Base-by-base conservation (phyloP, 2,113 vertebrate species). In the Phaethornis superciliosus region DNA sequence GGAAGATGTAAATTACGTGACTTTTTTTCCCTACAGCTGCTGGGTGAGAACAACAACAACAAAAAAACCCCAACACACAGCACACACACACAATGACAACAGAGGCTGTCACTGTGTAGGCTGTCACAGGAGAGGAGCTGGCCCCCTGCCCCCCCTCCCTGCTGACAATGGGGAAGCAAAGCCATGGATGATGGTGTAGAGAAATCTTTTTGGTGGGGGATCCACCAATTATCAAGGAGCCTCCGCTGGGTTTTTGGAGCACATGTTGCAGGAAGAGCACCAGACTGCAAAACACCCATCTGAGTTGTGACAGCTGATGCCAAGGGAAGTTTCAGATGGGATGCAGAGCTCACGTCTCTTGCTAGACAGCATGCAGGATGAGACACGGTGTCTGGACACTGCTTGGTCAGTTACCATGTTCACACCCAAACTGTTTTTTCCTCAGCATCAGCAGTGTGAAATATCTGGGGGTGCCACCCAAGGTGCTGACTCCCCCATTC, bases 101-200 rank as follows among this genome's bases (percentile, higher is more conserved):
- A 93, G 82, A 82, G 67, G 49, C 80, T 60, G 85, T 63, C 82
- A 76, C 46, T 95, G 89, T 95, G 80, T 12, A 0, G 54, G 54
- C 76, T 72, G 82, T 93, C 93, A 94, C 88, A 94, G 78, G 13
- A 93, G 51, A 65, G 84, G 88, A 90, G 70, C 74, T 86, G 89
- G 62, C 12, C 47, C 63, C 76, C 32, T 9, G 12, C 26, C 28
- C 60, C 51, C 80, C 49, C 58, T 47, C 19, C 72, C 84, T 15
- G 44, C 12, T 1, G 7, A 82, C 74, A 30, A 2, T 1, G 17
- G 51, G 30, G 65, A 35, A 74, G n/a, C 40, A 69, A 42, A 70
- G 42, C 30, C n/a, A 9, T 2, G 1, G 51, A 5, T 12, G 33
- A 33, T 21, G 46, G 54, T 1, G 0, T 5, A 24, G 76, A 68